Conservation (phyloP, 2,888 invertebrate genomes). For the Mesochorus sp. region DNA sequence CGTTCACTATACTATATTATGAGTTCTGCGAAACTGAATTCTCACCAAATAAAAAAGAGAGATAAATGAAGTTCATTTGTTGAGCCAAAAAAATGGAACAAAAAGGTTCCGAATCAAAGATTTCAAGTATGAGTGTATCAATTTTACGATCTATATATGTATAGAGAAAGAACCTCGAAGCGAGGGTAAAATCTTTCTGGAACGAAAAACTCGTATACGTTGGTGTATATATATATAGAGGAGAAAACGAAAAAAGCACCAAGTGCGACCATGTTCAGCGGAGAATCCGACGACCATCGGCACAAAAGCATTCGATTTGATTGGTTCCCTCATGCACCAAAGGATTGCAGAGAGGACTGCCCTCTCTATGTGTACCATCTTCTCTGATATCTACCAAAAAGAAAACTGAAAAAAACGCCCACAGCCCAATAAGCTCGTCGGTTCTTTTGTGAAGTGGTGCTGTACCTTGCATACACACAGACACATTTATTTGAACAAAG, state of each 20-base stretch:
- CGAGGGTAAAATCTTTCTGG: neutral
- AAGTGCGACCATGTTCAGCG: conserved; percentile 54
- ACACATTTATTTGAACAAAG: neutral
- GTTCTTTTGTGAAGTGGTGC: conserved; percentile 35
- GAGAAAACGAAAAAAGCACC: conserved; percentile 26
- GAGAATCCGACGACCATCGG: conserved; percentile 48
- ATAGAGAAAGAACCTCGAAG: neutral
- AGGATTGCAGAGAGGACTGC: conserved; percentile 44
- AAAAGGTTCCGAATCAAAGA: too few relatives aligned
- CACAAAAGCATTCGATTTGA: conserved; percentile 73
- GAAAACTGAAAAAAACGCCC: conserved; percentile 34
- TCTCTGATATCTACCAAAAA: conserved; percentile 28
- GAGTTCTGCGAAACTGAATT: too few relatives aligned
- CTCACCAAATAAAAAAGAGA: conserved; percentile 13
- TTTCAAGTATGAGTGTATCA: too few relatives aligned
- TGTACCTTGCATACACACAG: conserved; percentile 16
- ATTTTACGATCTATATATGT: neutral
- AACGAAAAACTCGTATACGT: too few relatives aligned
- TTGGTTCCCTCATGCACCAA: conserved; percentile 63
- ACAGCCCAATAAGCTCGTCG: conserved; percentile 11
- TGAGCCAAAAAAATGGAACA: too few relatives aligned
- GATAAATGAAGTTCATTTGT: too few relatives aligned
- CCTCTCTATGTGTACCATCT: conserved; percentile 46
- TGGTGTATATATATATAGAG: neutral
- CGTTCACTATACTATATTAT: too few relatives aligned